A percentile compares a stretch with the other conserved stretches of the same genome.
Evolutionary conservation across 2,888 invertebrate genomes (phyloP).

Genomic region (Muscina levida): DNA sequence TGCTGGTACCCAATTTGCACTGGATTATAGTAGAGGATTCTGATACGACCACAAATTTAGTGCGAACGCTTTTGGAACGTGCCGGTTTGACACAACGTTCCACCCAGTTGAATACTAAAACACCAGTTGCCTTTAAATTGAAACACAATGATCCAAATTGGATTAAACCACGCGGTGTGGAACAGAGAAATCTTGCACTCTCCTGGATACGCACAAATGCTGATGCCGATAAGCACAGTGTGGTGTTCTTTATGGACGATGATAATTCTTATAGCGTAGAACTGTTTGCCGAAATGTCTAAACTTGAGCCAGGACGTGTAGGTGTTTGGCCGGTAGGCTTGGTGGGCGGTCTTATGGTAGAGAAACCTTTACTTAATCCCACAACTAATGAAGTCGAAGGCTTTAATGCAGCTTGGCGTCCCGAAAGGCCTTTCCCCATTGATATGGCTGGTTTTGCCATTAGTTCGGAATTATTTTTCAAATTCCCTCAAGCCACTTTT

Average conservation of each 20-base stretch:
- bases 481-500: conserved; percentile 88
- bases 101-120: conserved; percentile 85
- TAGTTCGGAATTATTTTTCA: conserved; percentile 87
- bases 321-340: conserved; percentile 98
- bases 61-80: conserved; percentile 85
- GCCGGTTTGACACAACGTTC: conserved; percentile 79
- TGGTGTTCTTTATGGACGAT: conserved; percentile 98
- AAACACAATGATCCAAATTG: conserved; percentile 85
- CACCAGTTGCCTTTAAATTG: conserved; percentile 86
- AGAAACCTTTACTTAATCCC: conserved; percentile 89
- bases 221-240: conserved; percentile 81
- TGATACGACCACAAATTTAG: conserved; percentile 82
- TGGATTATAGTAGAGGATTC: conserved; percentile 97
- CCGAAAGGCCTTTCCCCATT: conserved; percentile 94
- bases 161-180: conserved; percentile 92
- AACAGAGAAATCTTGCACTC: conserved; percentile 92
- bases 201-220: conserved; percentile 83
- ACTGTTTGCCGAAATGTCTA: conserved; percentile 93
- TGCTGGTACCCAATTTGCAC: conserved; percentile 92
- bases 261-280: conserved; percentile 96
- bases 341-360: conserved; percentile 96
- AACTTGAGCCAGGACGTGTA: conserved; percentile 85
- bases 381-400: conserved; percentile 82
- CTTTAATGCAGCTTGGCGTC: conserved; percentile 90
- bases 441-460: conserved; percentile 99